These are phyloP conservation scores for Octodon degus DNA, from an alignment of 2,113 vertebrate species.

Conservation along the genomic window DNA sequence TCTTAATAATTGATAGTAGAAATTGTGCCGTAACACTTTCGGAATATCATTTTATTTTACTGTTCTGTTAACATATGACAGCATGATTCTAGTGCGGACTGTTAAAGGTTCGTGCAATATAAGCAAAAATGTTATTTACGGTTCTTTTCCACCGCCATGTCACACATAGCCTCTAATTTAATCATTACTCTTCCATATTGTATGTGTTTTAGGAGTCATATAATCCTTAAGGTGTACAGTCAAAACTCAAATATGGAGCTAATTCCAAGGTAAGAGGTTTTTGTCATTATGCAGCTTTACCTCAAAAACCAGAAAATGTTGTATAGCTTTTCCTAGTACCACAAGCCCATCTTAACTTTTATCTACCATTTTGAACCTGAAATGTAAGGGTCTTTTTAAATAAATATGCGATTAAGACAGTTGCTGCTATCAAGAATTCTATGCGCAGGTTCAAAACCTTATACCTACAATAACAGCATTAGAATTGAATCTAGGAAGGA, in stretches of 20 bases:
- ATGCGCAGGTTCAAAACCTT: not conserved
- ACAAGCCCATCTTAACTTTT: not conserved
- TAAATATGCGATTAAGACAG: not conserved
- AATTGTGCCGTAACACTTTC: not conserved
- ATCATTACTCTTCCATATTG: not conserved
- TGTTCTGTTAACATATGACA: slow-evolving; percentile 1
- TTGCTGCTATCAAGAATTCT: not conserved
- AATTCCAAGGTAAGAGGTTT: not conserved
- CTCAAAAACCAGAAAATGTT: not conserved
- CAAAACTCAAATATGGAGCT: not conserved
- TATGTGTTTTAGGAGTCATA: not conserved
- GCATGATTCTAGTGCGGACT: not conserved
- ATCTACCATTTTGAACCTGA: not conserved
- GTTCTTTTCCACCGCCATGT: not conserved
- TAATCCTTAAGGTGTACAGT: not conserved
- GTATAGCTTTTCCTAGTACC: not conserved
- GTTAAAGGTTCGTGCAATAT: not conserved
- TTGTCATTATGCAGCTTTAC: not conserved
- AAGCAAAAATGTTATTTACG: not conserved
- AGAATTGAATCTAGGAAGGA: not conserved
- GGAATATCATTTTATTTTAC: not conserved
- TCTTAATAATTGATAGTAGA: not conserved
- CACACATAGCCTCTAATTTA: not conserved
- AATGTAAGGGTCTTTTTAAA: not conserved
- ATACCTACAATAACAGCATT: not conserved